Evolutionary conservation across 2,113 vertebrate species (phyloP).

Genomic region (Oenanthe melanoleuca): DNA sequence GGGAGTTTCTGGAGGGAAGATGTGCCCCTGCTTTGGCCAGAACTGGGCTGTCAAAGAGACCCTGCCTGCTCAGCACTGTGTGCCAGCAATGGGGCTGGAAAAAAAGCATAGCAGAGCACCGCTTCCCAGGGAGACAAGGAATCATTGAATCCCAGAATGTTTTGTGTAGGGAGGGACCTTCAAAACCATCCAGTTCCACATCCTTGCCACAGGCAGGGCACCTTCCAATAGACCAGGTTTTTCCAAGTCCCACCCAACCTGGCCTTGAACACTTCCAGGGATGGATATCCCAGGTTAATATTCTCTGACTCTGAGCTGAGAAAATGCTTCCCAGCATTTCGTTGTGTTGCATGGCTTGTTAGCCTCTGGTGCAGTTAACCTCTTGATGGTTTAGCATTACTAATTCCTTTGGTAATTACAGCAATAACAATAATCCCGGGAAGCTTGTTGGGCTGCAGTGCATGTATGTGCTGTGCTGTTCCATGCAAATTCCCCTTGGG

Average conservation of each 20-base stretch:
- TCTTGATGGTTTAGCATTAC: neutral
- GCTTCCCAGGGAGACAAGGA: neutral
- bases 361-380: neutral
- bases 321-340: neutral
- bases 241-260: neutral
- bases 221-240: neutral
- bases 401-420: conserved; percentile 38
- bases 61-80: neutral
- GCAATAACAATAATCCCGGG: neutral
- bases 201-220: too few relatives aligned
- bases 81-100: neutral
- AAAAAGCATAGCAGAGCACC: neutral
- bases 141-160: neutral
- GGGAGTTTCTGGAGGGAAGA: neutral
- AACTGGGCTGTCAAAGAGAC: neutral
- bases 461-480: neutral
- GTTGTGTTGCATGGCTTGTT: fast-evolving
- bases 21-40: neutral
- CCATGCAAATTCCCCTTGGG: neutral
- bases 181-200: neutral
- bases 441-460: neutral
- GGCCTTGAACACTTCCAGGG: neutral
- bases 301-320: neutral
- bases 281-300: neutral
- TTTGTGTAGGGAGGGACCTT: neutral